Conservation (phyloP, 2,797 vertebrate species). For the Knipowitschia caucasica region DNA sequence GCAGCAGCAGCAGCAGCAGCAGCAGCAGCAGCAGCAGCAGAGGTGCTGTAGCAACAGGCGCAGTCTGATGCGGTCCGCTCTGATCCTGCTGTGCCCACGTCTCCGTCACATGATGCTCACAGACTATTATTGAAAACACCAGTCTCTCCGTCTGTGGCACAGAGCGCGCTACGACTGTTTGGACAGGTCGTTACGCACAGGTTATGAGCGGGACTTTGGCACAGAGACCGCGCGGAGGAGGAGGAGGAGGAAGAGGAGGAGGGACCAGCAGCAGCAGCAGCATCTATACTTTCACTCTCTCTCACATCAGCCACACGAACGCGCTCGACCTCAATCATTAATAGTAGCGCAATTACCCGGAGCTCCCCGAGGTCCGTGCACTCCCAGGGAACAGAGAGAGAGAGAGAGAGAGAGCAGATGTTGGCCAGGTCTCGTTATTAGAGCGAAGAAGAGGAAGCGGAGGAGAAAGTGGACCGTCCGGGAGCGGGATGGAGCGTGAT, state of each 20-base stretch:
- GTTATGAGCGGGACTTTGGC: slow-evolving; percentile 16
- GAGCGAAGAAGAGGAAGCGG: slow-evolving; percentile 24
- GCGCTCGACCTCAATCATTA: slow-evolving; percentile 70
- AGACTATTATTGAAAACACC: no score
- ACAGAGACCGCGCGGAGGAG: not conserved
- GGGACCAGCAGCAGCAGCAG: slow-evolving; percentile 39
- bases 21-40: no score
- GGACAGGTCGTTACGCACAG: not conserved
- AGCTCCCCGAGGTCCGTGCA: slow-evolving; percentile 57
- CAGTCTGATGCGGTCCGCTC: no score
- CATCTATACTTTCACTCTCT: slow-evolving; percentile 14
- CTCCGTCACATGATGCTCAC: no score
- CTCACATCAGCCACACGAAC: slow-evolving; percentile 20
- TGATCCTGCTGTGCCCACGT: no score
- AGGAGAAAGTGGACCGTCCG: slow-evolving; percentile 31
- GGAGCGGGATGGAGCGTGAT: slow-evolving; percentile 33
- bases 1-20: no score
- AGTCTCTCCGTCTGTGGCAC: no score
- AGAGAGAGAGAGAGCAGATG: slow-evolving; percentile 63
- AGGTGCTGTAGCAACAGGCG: no score
- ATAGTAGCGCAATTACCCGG: slow-evolving; percentile 63
- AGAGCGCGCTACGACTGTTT: no score
- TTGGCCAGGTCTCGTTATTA: slow-evolving; percentile 48
- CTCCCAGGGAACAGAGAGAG: slow-evolving; percentile 55
- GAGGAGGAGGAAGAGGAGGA: slow-evolving; percentile 3